Base-by-base conservation (phyloP, 2,888 invertebrate genomes). In the Rhingia rostrata region DNA sequence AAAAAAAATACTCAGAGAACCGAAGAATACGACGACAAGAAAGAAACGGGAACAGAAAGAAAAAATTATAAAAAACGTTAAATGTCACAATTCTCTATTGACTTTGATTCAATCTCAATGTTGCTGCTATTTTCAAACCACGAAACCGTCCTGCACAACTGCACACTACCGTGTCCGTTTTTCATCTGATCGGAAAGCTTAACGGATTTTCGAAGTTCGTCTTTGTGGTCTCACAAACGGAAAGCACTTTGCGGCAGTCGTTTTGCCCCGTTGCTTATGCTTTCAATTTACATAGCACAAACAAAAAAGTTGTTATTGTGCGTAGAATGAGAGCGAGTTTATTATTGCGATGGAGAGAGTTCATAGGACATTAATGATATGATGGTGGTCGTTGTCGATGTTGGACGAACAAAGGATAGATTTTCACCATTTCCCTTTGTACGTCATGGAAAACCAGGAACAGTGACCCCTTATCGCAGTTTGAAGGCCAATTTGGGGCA, bases 131-230 rank as follows among this genome's bases (percentile, higher is more conserved):
- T 54, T 49, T n/a, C 72, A 61, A 22, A 22, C 3, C 32, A 30
- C 60, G 56, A 35, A 58, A 45, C 67, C 78, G 72, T 67, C 49
- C 66, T 39, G 54, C 33, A 81, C 74, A 72, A 83, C 77, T 73
- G 73, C 77, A 83, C 78, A 53, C 63, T 69, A 64, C 41, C 41
- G 78, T 58, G 67, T 73, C 53, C 64, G 67, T 83, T 73, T 78
- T 73, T 69, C 73, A 69, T 69, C 78, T 83, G 69, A 10, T 4
- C 10, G 33, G 10, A 63, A 60, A 77, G 77, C 60, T 77, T 77
- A 75, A 75, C 77, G 67, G 67, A 69, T 67, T 67, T 53, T 22
- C 22, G 49, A 75, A 66, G 35, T 43, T 58, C 9, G 14, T 54
- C 7, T 37, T 33, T 63, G 12, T 32, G 37, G 22, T 22, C 22